These are phyloP conservation scores for Tridacna gigas DNA, from an alignment of 2,888 invertebrate species.

Conservation along the genomic window DNA sequence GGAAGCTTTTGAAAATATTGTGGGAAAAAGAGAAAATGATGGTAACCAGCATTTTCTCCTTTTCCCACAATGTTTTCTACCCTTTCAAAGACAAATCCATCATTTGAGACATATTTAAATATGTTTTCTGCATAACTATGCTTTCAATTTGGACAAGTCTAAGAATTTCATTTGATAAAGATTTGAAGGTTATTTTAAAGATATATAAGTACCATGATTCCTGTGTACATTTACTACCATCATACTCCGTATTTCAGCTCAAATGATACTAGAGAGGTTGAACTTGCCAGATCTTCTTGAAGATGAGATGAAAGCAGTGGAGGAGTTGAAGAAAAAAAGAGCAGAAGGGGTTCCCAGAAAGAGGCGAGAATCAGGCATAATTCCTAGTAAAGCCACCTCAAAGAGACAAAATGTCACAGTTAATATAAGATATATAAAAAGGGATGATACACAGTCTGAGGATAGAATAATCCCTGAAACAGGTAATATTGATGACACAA, in stretches of 20 bases:
- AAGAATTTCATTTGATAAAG: no score
- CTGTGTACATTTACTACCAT: background rate
- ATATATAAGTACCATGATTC: no score
- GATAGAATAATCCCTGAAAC: background rate
- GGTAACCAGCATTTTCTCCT: no score
- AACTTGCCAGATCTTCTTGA: constrained; percentile 75
- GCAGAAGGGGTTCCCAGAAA: background rate
- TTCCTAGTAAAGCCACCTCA: background rate
- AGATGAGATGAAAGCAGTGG: constrained; percentile 60
- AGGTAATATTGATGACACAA: background rate
- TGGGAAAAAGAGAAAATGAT: no score
- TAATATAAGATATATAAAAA: constrained; percentile 12
- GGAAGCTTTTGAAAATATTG: no score
- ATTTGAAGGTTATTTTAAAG: no score
- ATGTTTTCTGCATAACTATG: no score
- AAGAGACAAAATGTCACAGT: constrained; percentile 24
- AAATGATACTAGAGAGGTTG: constrained; percentile 78
- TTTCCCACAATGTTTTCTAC: no score
- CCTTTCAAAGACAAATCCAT: no score
- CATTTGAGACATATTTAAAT: no score
- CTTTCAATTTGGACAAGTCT: no score
- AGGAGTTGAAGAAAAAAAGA: constrained; percentile 43
- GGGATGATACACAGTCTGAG: background rate
- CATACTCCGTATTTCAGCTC: constrained; percentile 66
- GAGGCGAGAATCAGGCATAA: background rate